These are phyloP conservation scores for Caenorhabditis plicata DNA, from an alignment of 2,888 invertebrate species.

Conservation along the genomic window DNA sequence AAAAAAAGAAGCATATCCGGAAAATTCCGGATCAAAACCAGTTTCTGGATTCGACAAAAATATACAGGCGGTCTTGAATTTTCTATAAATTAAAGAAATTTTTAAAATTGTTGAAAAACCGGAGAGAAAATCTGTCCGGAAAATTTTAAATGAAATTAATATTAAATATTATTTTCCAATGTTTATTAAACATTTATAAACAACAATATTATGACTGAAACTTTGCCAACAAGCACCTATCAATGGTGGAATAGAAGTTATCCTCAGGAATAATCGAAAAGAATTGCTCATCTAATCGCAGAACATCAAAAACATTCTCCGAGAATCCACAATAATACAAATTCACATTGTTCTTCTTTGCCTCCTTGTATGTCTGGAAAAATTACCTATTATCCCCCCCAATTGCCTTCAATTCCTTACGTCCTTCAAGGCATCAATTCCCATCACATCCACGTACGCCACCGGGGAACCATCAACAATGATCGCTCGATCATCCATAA, in stretches of 20 bases:
- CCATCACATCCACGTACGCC: slow-evolving; percentile 55
- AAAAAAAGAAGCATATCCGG: too few relatives aligned
- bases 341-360: slow-evolving; percentile 8
- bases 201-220: background rate
- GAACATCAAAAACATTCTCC: slow-evolving; percentile 18
- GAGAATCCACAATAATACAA: slow-evolving; percentile 24
- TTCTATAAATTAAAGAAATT: too few relatives aligned
- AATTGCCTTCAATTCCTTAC: slow-evolving; percentile 5
- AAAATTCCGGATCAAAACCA: too few relatives aligned
- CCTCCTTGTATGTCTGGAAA: slow-evolving; percentile 15
- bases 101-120: too few relatives aligned
- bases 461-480: slow-evolving; percentile 53
- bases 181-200: background rate
- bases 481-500: slow-evolving; percentile 24
- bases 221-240: slow-evolving; percentile 9
- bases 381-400: background rate
- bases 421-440: slow-evolving; percentile 47
- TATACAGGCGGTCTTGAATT: background rate
- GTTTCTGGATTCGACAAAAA: too few relatives aligned
- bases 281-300: slow-evolving; percentile 20
- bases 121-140: too few relatives aligned
- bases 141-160: too few relatives aligned
- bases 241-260: slow-evolving; percentile 21
- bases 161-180: background rate
- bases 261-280: slow-evolving; percentile 7